phyloP scores from a whole-genome alignment of 2,797 vertebrate genomes.

The Cephalopachus bancanus region DNA sequence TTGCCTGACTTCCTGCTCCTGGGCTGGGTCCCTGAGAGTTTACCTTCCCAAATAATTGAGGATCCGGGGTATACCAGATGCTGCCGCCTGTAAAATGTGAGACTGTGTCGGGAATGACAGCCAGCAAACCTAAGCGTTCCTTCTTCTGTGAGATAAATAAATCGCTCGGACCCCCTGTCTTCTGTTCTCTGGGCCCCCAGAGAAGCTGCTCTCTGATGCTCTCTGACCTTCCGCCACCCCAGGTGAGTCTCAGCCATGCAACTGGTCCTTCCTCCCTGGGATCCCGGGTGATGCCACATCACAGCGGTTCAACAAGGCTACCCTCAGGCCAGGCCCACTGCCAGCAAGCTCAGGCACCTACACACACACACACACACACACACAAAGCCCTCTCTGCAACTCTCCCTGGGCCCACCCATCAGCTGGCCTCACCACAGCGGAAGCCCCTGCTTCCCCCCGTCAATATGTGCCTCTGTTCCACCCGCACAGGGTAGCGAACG shows the following conservation, averaged over 20 bases:
- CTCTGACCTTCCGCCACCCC: not conserved
- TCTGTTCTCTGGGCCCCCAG: too few species aligned
- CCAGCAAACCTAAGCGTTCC: not conserved
- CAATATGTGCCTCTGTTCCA: constrained; percentile 86
- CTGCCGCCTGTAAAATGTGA: fast-evolving
- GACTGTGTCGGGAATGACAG: not conserved
- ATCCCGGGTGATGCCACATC: fast-evolving
- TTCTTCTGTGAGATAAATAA: not conserved
- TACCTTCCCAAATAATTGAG: constrained; percentile 7
- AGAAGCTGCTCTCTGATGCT: not conserved
- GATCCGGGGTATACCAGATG: not conserved
- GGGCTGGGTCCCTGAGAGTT: constrained; percentile 24
- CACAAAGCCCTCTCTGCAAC: constrained; percentile 76
- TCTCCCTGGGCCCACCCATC: constrained; percentile 76
- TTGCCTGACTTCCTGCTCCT: not conserved
- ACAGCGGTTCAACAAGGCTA: constrained; percentile 5
- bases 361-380: constrained; percentile 70
- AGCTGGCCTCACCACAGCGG: constrained; percentile 78
- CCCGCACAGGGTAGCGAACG: constrained; percentile 77
- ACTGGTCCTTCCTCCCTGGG: not conserved
- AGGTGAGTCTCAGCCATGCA: not conserved
- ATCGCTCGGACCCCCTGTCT: not conserved
- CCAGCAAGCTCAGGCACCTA: constrained; percentile 77
- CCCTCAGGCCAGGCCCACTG: not conserved
- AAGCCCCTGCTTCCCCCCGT: constrained; percentile 79